Evolutionary conservation across 2,888 invertebrate species (phyloP), one percentile per base, ranked within the genome.

Genomic region (Melanchra persicariae): DNA sequence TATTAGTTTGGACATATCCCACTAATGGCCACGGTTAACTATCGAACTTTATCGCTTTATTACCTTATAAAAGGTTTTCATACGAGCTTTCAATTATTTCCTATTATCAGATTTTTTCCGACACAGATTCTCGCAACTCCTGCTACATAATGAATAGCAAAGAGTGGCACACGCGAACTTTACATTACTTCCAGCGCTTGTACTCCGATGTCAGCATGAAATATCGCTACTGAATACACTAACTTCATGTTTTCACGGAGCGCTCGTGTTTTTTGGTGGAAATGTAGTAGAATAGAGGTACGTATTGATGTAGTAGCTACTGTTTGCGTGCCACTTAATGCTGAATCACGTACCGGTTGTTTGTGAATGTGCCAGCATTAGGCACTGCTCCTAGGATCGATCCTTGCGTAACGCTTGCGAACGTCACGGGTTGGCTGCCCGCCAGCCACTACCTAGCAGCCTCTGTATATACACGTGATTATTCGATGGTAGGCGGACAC

Each of bases 361-460:
- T 86, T 78, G 80, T 78, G 78, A 84, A 79, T 80, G 74, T 86
- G 75, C 72, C 67, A 79, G 72, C 51, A 74, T 82, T 82, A 77
- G 74, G 77, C 64, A 78, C 77, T 83, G 64, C 64, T 83, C 49
- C 68, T 68, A 68, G 81, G 80, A 89, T 90, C 88, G 89, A 88
- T 89, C 69, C 79, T 86, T 85, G 80, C 84, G 83, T 86, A 88
- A 85, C 78, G 75, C 69, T 70, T 60, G n/a, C n/a, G n/a, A 77
- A 82, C 88, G 87, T 88, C 87, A 86, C 83, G 68, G 78, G 60
- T 87, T 91, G 91, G 90, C 90, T 73, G 66, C 62, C 68, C 68
- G 90, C 91, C 91, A 92, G 82, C 72, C 81, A 78, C 77, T 85
- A 79, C 78, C 74, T 84, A 83, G 64, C 78, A 80, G 74, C 64